Evolutionary conservation across 2,888 invertebrate genomes (phyloP).

Genomic region (Blastobasis adustella): DNA sequence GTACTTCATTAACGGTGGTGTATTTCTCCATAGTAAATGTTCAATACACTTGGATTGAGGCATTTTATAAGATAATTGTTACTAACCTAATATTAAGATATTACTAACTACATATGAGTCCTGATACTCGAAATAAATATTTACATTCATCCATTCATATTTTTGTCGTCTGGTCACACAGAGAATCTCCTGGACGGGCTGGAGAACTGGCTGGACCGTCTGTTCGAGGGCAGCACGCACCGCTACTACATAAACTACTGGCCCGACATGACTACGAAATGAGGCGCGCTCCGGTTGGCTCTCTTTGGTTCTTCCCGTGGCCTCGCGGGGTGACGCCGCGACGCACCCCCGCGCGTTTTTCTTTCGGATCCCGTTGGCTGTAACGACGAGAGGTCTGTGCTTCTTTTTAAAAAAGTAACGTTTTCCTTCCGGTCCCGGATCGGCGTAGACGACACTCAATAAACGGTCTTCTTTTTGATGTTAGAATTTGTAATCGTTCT

Average conservation of each 20-base stretch:
- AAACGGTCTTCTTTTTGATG: too few species aligned
- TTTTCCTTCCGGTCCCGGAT: too few species aligned
- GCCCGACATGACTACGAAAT: constrained; percentile 96
- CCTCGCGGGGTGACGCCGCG: not conserved
- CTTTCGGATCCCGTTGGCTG: constrained; percentile 1
- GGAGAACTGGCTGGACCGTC: constrained; percentile 95
- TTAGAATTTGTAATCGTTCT: too few species aligned
- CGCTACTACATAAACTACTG: constrained; percentile 97
- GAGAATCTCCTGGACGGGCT: constrained; percentile 92
- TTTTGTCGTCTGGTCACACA: constrained; percentile 26
- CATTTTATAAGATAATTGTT: too few species aligned
- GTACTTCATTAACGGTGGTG: too few species aligned
- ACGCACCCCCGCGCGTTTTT: not conserved
- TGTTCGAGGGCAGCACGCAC: constrained; percentile 97
- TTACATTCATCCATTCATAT: too few species aligned
- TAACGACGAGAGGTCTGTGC: not conserved
- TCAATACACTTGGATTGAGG: too few species aligned
- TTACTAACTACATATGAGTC: too few species aligned
- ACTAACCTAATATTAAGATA: too few species aligned
- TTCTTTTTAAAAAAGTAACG: not conserved
- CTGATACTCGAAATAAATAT: too few species aligned
- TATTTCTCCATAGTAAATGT: too few species aligned
- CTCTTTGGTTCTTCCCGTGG: constrained; percentile 1
- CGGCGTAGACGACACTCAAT: too few species aligned
- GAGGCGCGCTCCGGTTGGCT: constrained; percentile 31